Evolutionary conservation across 2,888 invertebrate genomes (phyloP).

Genomic region (Alentia gelatinosa): DNA sequence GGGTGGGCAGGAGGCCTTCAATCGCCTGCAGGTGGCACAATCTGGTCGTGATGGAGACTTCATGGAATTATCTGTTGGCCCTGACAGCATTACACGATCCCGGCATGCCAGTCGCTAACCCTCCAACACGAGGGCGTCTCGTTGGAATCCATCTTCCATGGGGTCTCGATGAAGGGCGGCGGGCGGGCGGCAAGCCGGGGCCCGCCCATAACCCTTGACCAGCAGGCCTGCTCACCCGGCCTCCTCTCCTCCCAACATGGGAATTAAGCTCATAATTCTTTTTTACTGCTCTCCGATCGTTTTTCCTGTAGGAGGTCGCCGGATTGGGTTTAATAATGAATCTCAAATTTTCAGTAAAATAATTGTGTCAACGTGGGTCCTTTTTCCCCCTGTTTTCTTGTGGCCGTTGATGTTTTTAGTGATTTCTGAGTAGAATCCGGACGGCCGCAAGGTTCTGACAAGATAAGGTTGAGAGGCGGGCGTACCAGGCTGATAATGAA

Average conservation of each 20-base stretch:
- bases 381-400: background rate
- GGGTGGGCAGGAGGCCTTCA: background rate
- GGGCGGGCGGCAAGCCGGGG: background rate
- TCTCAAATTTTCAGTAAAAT: background rate
- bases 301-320: background rate
- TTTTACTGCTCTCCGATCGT: background rate
- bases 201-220: background rate
- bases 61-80: constrained; percentile 3
- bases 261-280: background rate
- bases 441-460: background rate
- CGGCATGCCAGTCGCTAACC: background rate
- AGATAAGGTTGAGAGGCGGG: background rate
- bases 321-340: background rate
- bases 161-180: background rate
- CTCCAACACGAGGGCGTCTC: background rate
- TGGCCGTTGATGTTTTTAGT: no score
- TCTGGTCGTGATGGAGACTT: constrained; percentile 9
- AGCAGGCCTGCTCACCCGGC: background rate
- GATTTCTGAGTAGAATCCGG: background rate
- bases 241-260: no score
- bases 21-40: constrained; percentile 44
- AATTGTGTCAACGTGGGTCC: background rate
- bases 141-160: background rate
- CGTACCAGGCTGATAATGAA: background rate
- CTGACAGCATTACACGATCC: constrained; percentile 9